These are phyloP conservation scores for Bombus polaris DNA, from an alignment of 1,140 invertebrate species.

Conservation along the genomic window DNA sequence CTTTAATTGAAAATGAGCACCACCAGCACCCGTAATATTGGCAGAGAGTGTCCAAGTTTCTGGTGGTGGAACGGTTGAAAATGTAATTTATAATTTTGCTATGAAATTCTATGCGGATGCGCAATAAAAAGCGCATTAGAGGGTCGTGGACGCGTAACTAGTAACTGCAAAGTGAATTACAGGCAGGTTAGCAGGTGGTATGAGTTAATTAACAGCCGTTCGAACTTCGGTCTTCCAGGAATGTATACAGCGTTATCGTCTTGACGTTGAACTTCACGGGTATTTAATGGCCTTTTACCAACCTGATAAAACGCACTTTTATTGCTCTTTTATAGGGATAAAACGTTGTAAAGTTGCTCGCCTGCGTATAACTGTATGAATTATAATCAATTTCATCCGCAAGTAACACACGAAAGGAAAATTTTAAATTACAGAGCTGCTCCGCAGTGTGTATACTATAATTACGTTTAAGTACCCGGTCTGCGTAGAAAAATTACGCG, in stretches of 20 bases:
- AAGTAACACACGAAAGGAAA: neutral
- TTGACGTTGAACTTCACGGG: constrained; percentile 31
- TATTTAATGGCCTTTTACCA: constrained; percentile 54
- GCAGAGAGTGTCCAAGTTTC: constrained; percentile 53
- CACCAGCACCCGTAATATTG: constrained; percentile 32
- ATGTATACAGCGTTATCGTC: constrained; percentile 53
- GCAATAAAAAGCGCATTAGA: constrained; percentile 69
- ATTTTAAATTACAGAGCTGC: neutral
- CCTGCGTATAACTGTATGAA: neutral
- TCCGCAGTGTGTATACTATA: neutral
- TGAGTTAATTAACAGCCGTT: constrained; percentile 69
- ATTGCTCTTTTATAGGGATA: constrained; percentile 18
- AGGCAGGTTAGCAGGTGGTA: constrained; percentile 40
- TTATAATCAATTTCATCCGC: neutral
- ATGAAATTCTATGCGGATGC: constrained; percentile 52
- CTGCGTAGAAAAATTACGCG: neutral
- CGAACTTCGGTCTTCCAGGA: constrained; percentile 61
- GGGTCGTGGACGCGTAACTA: constrained; percentile 38
- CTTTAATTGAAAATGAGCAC: constrained; percentile 35
- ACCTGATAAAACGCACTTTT: constrained; percentile 52
- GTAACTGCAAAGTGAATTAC: constrained; percentile 65
- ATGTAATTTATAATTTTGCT: constrained; percentile 67
- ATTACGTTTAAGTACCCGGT: neutral
- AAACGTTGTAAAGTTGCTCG: neutral
- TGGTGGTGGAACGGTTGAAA: constrained; percentile 6